Evolutionary conservation across 2,888 invertebrate species (phyloP), one percentile per base, ranked within the genome.

Genomic region (Sarcophaga rosellei): DNA sequence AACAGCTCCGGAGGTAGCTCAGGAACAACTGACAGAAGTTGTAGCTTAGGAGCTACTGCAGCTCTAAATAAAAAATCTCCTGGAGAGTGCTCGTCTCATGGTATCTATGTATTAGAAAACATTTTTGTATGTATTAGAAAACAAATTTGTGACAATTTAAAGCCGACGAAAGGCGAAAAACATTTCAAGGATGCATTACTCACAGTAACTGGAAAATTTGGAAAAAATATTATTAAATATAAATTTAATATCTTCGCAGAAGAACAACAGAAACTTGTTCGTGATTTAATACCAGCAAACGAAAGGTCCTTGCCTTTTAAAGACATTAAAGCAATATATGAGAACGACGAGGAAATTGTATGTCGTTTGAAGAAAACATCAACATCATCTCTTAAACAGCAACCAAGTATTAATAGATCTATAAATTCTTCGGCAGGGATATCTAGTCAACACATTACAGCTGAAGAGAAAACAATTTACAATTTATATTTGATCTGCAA

Each of bases 201-300:
- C 0, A 93, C 93, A 0, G 93, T 93, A 0, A 93, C 93, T 0
- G 93, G 93, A 0, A 93, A 93, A 84, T 93, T 93, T 85, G 93
- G 93, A 20, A 93, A 93, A 85, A 93, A 93, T 84, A 93, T 93
- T 62, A 93, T 93, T 47, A 93, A 93, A 84, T 93, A 93, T 85
- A 93, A 93, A 88, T 93, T 93, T 74, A 93, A 93, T 80, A 93
- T 93, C 21, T 93, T 93, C 85, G 92, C 92, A 57, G 93, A 93
- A 66, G 93, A 93, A 69, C 93, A 93, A 84, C 90, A 91, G 82
- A 90, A 90, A 76, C 89, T 93, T 1, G 93, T 93, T 2, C 90
- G 91, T 8, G 93, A 93, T 57, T 88, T 93, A 0, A 92, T 93
- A 65, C 93, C 93, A 0, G 89, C 89, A 45, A 91, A 90, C 70